Percentiles rank a stretch among this genome's conserved stretches.
These are phyloP conservation scores for Sebastes matsubarae DNA, from an alignment of 2,797 vertebrate species.

Conservation along the genomic window DNA sequence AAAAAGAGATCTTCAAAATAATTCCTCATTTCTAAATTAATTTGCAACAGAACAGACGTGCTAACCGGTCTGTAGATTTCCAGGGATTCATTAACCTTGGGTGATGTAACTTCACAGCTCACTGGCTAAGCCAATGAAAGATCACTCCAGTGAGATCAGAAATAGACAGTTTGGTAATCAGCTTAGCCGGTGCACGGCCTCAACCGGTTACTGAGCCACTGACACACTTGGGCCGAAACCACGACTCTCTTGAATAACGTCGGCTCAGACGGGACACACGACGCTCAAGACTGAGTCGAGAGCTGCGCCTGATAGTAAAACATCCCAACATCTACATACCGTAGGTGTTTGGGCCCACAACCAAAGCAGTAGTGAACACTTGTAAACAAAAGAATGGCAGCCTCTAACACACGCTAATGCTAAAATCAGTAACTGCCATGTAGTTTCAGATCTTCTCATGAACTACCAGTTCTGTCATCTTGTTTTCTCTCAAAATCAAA, in stretches of 20 bases:
- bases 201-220: conserved; percentile 54
- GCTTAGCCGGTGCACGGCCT: conserved; percentile 54
- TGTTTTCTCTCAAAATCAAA: background rate
- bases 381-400: background rate
- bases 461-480: background rate
- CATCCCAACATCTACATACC: background rate
- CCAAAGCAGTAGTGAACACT: background rate
- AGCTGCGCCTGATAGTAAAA: background rate
- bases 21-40: background rate
- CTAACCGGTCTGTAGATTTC: conserved; percentile 15
- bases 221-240: conserved; percentile 66
- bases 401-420: background rate
- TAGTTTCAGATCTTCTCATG: background rate
- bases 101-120: conserved; percentile 56
- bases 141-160: conserved; percentile 64
- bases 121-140: conserved; percentile 63
- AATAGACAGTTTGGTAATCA: conserved; percentile 75
- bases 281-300: background rate
- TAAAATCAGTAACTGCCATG: background rate
- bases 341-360: background rate
- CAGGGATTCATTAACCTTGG: conserved; percentile 51
- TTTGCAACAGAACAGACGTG: conserved; percentile 2
- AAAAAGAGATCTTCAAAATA: background rate
- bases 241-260: conserved; percentile 22
- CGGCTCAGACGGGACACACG: background rate